Base-by-base conservation (phyloP, 2,888 invertebrate genomes). In the Himalopsyche japonica region DNA sequence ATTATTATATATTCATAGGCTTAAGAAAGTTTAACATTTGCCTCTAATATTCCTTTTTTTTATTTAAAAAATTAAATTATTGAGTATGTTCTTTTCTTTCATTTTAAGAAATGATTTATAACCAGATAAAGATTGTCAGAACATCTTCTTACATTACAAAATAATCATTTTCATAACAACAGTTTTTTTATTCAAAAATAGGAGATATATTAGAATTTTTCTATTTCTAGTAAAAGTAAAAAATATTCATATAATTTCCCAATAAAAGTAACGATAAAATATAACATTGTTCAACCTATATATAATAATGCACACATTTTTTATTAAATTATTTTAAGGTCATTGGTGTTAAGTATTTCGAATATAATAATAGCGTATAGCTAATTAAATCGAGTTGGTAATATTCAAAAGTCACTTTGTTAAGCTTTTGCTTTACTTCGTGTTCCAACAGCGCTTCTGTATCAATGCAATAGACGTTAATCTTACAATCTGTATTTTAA, bases 1-100 rank as follows among this genome's bases (percentile, higher is more conserved):
- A 77, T 37, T 76, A 76, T 76, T 77, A 77, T 77, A 20, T 77
- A 77, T 77, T 77, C 43, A 37, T 77, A 77, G 70, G 70, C 70
- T 24, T 70, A 70, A 77, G 43, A 77, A 77, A 77, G 18, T 77
- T n/a, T 27, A 32, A 77, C 34, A 76, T 76, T 32, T 32, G 76
- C 76, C 76, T 32, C 32, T 32, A 76, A n/a, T 32, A 76, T 10
- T 76, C 32, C 76, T 32, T n/a, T 37, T 77, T 37, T 37, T 37
- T 4, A 6, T 77, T 1, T 57, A 10, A 57, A n/a, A 64, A 64
- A 24, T 64, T 70, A 10, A 5, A 3, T 70, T 70, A 30, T 15
- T 30, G 27, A 30, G 2, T 12, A 70, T 30, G 12, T 15, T 12
- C 12, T 30, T 7, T 49, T 49, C 7, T 49, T n/a, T 7, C 3